Conservation (phyloP, 2,797 vertebrate species). For the Melanotaenia maccullochi region DNA sequence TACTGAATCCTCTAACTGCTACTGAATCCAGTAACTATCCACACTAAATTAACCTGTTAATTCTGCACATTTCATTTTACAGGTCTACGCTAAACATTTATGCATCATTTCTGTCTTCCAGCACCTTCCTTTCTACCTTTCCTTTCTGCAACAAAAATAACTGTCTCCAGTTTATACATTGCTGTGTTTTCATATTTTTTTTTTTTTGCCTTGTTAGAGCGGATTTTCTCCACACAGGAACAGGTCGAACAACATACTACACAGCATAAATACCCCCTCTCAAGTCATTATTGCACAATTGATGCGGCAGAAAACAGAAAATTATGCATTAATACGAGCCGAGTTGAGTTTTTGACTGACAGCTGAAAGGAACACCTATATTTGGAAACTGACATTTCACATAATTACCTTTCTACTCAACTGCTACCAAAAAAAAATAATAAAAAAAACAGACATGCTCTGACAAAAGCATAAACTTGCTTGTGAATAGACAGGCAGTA, state of each 20-base stretch:
- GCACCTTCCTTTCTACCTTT: too few species aligned
- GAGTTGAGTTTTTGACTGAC: slow-evolving; percentile 66
- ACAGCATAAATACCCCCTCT: slow-evolving; percentile 47
- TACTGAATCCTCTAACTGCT: slow-evolving; percentile 21
- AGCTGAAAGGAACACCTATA: slow-evolving; percentile 74
- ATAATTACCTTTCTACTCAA: slow-evolving; percentile 77
- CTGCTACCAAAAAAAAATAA: slow-evolving; percentile 22
- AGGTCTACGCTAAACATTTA: slow-evolving; percentile 7
- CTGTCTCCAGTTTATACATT: background rate
- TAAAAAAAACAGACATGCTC: slow-evolving; percentile 51
- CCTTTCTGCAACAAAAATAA: slow-evolving; percentile 5
- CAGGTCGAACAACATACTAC: slow-evolving; percentile 24
- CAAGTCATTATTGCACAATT: slow-evolving; percentile 45
- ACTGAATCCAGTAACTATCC: background rate
- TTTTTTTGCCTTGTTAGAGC: slow-evolving; percentile 28
- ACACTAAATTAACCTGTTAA: slow-evolving; percentile 10
- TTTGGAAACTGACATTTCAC: slow-evolving; percentile 77
- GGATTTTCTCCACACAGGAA: slow-evolving; percentile 29
- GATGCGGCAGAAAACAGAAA: slow-evolving; percentile 46
- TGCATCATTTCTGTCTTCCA: background rate
- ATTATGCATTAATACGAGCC: slow-evolving; percentile 58
- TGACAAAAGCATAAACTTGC: slow-evolving; percentile 61
- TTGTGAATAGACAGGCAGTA: slow-evolving; percentile 43
- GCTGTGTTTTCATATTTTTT: too few species aligned
- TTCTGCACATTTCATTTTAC: background rate